These are phyloP conservation scores for Hirtodrosophila histrioides DNA, from an alignment of 2,888 invertebrate species.

Conservation along the genomic window DNA sequence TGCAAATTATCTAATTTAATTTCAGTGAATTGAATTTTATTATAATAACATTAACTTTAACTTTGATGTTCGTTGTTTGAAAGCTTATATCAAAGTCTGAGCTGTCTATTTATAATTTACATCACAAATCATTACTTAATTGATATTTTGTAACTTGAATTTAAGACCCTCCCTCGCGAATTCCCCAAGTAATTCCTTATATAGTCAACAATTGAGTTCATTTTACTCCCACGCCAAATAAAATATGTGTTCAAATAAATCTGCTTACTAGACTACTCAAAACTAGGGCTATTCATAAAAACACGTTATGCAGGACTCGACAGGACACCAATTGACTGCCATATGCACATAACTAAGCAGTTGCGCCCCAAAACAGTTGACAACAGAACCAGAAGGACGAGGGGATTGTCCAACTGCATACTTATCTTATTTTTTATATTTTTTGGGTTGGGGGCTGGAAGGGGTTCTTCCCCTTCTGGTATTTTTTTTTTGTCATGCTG, in stretches of 20 bases:
- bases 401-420: constrained; percentile 36
- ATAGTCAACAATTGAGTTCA: background rate
- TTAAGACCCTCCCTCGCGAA: no score
- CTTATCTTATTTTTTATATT: constrained; percentile 24
- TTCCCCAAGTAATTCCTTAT: background rate
- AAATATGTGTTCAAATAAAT: constrained; percentile 26
- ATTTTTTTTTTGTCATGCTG: constrained; percentile 9
- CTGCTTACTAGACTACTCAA: constrained; percentile 5
- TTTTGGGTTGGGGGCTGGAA: background rate
- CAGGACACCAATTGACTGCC: constrained; percentile 72
- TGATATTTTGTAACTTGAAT: no score
- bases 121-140: no score
- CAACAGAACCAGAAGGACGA: constrained; percentile 25
- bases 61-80: no score
- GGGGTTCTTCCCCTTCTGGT: background rate
- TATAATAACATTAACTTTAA: no score
- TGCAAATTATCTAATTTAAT: no score
- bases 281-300: constrained; percentile 21
- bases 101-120: no score
- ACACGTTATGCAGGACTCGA: constrained; percentile 25
- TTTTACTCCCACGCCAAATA: constrained; percentile 11
- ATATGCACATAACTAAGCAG: constrained; percentile 71
- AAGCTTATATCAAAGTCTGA: no score
- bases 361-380: constrained; percentile 60
- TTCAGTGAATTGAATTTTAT: no score